phyloP scores from a whole-genome alignment of 2,888 invertebrate genomes.

The Nomada flava region DNA sequence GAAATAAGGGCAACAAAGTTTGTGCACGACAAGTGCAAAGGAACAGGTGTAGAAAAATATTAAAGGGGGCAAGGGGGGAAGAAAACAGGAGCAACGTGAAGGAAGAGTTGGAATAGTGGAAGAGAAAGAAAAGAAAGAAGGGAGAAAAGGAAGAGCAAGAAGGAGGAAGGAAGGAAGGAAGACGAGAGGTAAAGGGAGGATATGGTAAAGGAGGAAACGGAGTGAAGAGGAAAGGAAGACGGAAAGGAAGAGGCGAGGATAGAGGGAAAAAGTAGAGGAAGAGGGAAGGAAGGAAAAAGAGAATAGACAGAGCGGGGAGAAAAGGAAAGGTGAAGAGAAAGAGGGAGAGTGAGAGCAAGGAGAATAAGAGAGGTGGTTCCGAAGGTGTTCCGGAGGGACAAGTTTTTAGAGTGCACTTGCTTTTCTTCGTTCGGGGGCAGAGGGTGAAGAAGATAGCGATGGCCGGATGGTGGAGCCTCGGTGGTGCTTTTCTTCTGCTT shows the following conservation, averaged over 20 bases:
- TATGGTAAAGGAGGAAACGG: conserved; percentile 13
- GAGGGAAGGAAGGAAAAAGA: conserved; percentile 22
- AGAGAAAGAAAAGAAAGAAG: conserved; percentile 30
- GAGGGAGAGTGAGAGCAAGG: conserved; percentile 20
- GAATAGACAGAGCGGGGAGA: background rate
- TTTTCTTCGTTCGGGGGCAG: conserved; percentile 58
- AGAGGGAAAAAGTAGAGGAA: conserved; percentile 24
- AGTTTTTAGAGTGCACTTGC: conserved; percentile 60
- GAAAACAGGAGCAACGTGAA: conserved; percentile 5
- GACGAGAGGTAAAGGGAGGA: conserved; percentile 8
- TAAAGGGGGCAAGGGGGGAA: conserved; percentile 2
- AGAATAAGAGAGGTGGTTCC: conserved; percentile 54
- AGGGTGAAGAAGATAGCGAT: conserved; percentile 65
- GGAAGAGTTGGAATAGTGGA: conserved; percentile 5
- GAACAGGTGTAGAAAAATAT: conserved; percentile 35
- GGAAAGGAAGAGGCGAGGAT: conserved; percentile 6
- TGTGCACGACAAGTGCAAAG: conserved; percentile 17
- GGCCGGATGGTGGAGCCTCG: conserved; percentile 69
- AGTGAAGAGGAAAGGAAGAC: conserved; percentile 1
- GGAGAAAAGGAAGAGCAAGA: background rate
- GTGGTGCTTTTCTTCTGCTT: conserved; percentile 57
- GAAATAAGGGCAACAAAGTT: background rate
- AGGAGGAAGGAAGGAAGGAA: background rate
- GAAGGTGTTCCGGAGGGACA: conserved; percentile 59
- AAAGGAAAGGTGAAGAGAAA: conserved; percentile 14